Evolutionary conservation across 2,113 vertebrate genomes (phyloP).

Genomic region (Lagopus muta): DNA sequence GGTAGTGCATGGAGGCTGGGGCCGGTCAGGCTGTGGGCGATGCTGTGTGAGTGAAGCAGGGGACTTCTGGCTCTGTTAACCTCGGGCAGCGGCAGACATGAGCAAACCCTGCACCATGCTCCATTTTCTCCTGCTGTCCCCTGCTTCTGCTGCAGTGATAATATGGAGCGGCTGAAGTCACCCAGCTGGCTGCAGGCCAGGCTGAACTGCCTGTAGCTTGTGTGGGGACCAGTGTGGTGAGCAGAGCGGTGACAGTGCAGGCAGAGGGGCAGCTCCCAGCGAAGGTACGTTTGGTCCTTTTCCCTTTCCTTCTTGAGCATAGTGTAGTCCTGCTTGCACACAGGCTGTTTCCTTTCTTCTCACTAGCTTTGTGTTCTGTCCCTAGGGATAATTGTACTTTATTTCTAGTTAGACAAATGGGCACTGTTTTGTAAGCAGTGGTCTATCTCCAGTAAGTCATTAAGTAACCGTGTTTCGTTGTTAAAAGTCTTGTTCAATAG

Average conservation of each 20-base stretch:
- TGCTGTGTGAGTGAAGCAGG: fast-evolving
- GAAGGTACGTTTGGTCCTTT: constrained; percentile 62
- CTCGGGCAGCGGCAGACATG: background rate
- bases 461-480: constrained; percentile 3
- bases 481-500: constrained; percentile 48
- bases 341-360: background rate
- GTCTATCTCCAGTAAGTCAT: constrained; percentile 52
- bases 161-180: constrained; percentile 84
- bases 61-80: background rate
- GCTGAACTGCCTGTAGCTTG: constrained; percentile 52
- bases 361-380: background rate
- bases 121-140: constrained; percentile 50
- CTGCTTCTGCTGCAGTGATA: constrained; percentile 76
- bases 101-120: background rate
- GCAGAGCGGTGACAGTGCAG: constrained; percentile 21
- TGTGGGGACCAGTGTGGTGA: constrained; percentile 22
- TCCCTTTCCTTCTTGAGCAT: background rate
- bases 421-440: constrained; percentile 37
- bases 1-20: background rate
- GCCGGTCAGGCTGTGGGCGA: background rate
- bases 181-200: constrained; percentile 81
- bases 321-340: background rate
- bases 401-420: constrained; percentile 23
- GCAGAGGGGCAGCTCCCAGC: constrained; percentile 23
- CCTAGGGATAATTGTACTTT: constrained; percentile 25